Base-by-base conservation (phyloP, 2,888 invertebrate genomes). In the Endomychus coccineus region DNA sequence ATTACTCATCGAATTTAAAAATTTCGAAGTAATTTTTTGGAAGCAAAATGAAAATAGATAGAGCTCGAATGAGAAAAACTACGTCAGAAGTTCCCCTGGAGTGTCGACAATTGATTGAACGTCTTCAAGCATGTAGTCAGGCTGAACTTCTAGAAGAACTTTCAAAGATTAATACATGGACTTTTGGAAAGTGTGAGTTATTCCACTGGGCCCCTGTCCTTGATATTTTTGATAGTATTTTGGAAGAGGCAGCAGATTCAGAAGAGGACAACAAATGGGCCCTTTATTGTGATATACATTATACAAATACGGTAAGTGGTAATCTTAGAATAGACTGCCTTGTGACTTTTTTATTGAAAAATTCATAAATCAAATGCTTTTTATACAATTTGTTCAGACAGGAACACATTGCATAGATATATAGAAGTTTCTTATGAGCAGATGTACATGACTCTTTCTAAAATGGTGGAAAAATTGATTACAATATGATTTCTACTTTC, bases 141-240 rank as follows among this genome's bases (percentile, higher is more conserved):
- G 68, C 74, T 37, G 78, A 80, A 55, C 67, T 88, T 40, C 64
- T 80, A 2, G 70, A 73, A 29, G 81, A 83, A 61, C 66, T 88
- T 37, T 75, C 77, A 42, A 76, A 76, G 47, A 78, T 88, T 44
- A 83, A 81, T 51, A 78, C 81, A 24, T 88, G 87, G 86, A 83
- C 83, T 16, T 87, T 80, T 64, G 87, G 86, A 34, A 88, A 88
- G 71, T 88, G 86, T 63, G 88, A 89, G 64, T 66, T 89, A 11
- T 83, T 82, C 55, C 85, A 88, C 62, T 89, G 88, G 88, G 83
- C 85, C 44, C 83, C 85, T 64, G 79, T 87, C 12, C 66, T 88
- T 36, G 86, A 88, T 64, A 73, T 79, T 25, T 80, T 80, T 55
- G 83, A 83, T 59, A 73, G 73, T 37, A 80, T 87, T 45, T 67